phyloP scores from a whole-genome alignment of 2,797 vertebrate genomes.

The Phataginus tetradactyla region DNA sequence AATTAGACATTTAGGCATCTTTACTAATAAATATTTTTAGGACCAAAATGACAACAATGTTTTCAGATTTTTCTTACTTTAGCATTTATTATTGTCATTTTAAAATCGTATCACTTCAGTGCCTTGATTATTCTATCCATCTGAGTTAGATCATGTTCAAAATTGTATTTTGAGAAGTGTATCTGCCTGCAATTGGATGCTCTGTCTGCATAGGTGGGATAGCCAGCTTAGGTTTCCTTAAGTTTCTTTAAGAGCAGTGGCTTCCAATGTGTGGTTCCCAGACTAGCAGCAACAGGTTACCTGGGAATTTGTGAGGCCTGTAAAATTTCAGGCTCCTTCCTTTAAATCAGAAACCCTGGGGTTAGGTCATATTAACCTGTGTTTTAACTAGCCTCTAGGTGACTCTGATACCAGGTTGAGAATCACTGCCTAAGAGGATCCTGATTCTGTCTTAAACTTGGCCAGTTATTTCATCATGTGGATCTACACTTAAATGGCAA shows the following conservation, averaged over 20 bases:
- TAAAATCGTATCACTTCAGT: background rate
- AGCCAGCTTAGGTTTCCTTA: background rate
- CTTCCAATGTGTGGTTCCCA: background rate
- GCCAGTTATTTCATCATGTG: background rate
- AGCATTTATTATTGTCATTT: background rate
- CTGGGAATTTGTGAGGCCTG: background rate
- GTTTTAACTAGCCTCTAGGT: background rate
- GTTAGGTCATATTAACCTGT: background rate
- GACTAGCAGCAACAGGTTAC: background rate
- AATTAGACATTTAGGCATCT: background rate
- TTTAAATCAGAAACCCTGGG: background rate
- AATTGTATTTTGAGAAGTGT: background rate
- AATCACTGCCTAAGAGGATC: background rate
- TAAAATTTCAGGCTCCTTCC: background rate
- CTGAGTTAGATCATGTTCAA: background rate
- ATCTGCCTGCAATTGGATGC: background rate
- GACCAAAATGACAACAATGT: background rate
- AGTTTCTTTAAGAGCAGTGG: background rate
- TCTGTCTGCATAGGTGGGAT: background rate
- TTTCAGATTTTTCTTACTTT: background rate
- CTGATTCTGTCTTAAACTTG: background rate
- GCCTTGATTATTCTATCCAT: background rate
- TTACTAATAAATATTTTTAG: background rate
- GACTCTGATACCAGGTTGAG: background rate
- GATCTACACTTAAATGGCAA: background rate